Percentiles rank a stretch among this genome's conserved stretches.
Conservation (phyloP, 2,797 vertebrate genomes). For the Danionella dracula region DNA sequence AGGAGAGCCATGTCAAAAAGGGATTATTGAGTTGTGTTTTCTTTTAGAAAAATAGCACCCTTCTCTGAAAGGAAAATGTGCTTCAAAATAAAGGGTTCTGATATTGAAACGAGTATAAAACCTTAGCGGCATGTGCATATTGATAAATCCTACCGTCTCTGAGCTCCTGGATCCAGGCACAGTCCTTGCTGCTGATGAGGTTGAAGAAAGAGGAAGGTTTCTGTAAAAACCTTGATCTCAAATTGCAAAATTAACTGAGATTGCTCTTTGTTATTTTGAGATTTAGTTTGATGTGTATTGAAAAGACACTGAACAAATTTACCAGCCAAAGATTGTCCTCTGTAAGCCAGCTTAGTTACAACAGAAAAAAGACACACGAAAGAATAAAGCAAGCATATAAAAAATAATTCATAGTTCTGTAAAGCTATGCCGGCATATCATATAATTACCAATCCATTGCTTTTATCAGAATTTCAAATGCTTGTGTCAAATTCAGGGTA, state of each 20-base stretch:
- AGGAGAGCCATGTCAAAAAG: too few species aligned
- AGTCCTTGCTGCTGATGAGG: too few species aligned
- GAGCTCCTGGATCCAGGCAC: too few species aligned
- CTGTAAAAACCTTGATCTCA: not conserved
- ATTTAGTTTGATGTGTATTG: constrained; percentile 4
- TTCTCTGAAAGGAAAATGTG: too few species aligned
- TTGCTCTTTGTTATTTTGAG: constrained; percentile 1
- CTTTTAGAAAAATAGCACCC: too few species aligned
- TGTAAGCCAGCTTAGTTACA: not conserved
- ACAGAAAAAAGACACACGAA: not conserved
- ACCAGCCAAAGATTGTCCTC: not conserved
- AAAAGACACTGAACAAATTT: not conserved
- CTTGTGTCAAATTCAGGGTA: not conserved
- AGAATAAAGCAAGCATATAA: not conserved
- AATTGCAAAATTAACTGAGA: constrained; percentile 15
- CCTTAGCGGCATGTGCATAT: too few species aligned
- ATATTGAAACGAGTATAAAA: too few species aligned
- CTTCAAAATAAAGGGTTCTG: too few species aligned
- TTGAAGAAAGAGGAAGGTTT: not conserved
- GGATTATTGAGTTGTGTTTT: too few species aligned
- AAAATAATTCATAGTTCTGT: not conserved
- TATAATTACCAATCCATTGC: not conserved
- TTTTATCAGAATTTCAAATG: not conserved
- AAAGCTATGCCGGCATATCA: not conserved
- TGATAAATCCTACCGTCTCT: too few species aligned